Evolutionary conservation across 2,888 invertebrate genomes (phyloP), one percentile per base, ranked within the genome.

Genomic region (Mythimna loreyi): DNA sequence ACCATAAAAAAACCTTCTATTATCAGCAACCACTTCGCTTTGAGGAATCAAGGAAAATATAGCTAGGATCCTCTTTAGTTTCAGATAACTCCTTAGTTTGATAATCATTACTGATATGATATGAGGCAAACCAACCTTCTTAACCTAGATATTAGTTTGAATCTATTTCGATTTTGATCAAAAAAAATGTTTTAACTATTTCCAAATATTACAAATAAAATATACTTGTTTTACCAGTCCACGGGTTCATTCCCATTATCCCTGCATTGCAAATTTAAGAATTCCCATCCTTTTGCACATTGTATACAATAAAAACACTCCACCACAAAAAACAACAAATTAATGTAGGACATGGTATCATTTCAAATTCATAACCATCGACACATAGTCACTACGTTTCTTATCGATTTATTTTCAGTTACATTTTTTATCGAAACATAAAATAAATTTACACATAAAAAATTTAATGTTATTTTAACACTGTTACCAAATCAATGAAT

Each of bases 151-250:
- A 16, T 2, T 23, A 23, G 49, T 25, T 25, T 13, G 5, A 7
- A 50, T 25, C 6, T 16, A 50, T 16, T 6, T 25, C 25, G 6
- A 25, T 50, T 25, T 50, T 2, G 2, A 16, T 16, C 40, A 5
- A 5, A 13, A 40, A 40, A n/a, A n/a, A n/a, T 16, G 40, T 40
- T 40, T 40, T 40, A 16, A 1, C 13, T 40, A n/a, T 43, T 30
- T 19, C 9, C 13, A 45, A 21, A 56, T n/a, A 69, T 30, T 19
- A 5, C 13, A 45, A 21, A 56, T n/a, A 69, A 47, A 58, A 30
- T 19, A 8, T 19, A 9, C 40, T n/a, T 28, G 6, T 86, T 89
- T 86, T 89, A 94, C 93, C 93, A 94, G 81, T 92, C 92, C 3
- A 92, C 90, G 5, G 92, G 90, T 9, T 72, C 72, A 64, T 91